These are phyloP conservation scores for Channa striata DNA, from an alignment of 2,797 vertebrate genomes.

Conservation along the genomic window DNA sequence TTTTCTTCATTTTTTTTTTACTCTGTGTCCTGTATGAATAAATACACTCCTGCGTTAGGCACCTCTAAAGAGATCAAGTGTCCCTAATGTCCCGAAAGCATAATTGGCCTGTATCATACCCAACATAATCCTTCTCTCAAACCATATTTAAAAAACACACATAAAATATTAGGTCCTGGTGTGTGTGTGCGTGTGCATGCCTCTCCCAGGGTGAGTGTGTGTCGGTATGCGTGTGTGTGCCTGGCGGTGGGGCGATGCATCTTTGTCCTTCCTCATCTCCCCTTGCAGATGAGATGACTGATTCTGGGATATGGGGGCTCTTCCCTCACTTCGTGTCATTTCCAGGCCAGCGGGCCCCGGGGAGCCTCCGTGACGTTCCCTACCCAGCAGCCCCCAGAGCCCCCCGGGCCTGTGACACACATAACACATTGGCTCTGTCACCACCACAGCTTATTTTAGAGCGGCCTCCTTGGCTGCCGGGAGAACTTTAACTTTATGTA, in stretches of 20 bases:
- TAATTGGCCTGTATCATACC: conserved; percentile 49
- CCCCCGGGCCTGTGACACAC: conserved; percentile 76
- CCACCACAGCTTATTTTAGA: conserved; percentile 82
- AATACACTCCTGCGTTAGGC: conserved; percentile 10
- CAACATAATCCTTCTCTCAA: conserved; percentile 67
- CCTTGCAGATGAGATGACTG: conserved; percentile 81
- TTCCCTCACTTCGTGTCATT: conserved; percentile 87
- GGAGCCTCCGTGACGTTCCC: conserved; percentile 61
- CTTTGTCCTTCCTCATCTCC: conserved; percentile 79
- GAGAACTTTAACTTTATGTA: conserved; percentile 84
- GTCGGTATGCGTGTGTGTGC: conserved; percentile 49
- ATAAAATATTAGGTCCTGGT: conserved; percentile 64
- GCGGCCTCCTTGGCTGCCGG: conserved; percentile 65
- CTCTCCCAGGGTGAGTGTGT: conserved; percentile 42
- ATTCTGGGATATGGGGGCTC: conserved; percentile 79
- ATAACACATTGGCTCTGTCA: conserved; percentile 87
- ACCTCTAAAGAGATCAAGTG: conserved; percentile 43
- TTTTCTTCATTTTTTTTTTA: conserved; percentile 3
- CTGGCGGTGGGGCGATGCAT: conserved; percentile 65
- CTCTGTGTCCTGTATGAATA: conserved; percentile 20
- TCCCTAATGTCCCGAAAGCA: conserved; percentile 55
- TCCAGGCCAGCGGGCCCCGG: conserved; percentile 83
- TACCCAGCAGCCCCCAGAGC: conserved; percentile 58
- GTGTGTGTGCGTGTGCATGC: conserved; percentile 25
- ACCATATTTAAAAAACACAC: conserved; percentile 75